Evolutionary conservation across 2,888 invertebrate genomes (phyloP), one percentile per base, ranked within the genome.

Genomic region (Calliphora vomitoria): DNA sequence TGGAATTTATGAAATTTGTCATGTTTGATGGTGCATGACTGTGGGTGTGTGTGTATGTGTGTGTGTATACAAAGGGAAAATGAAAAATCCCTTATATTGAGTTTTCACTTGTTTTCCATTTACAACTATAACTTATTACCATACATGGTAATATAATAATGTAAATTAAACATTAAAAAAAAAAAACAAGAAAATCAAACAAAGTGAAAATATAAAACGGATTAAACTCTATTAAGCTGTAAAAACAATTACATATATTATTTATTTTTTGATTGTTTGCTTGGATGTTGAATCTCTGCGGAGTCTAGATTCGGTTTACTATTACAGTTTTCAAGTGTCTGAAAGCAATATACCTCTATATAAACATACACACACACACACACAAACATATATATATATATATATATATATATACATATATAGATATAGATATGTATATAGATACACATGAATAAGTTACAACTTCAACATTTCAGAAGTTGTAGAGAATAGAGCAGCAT

Each of bases 31-130:
- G 60, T 47, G 41, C 44, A 31, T 47, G n/a, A 10, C 11, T 60
- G 15, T 58, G 47, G 50, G 74, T 66, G 18, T 53, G 8, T 60
- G 38, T 68, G 47, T 75, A 66, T 58, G 47, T 68, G 74, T 66
- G 18, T 62, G 8, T 60, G 38, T 68, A 38, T 75, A 66, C 25
- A 66, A 66, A 35, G 4, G 31, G 31, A 69, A 69, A 79, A 68
- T 53, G 55, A 25, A 69, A 71, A 80, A 80, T 69, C 47, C 58
- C 50, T 71, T 50, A 50, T 69, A 80, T 62, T 79, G 50, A 69
- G 69, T 69, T 69, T 69, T 31, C 60, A 62, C n/a, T 79, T 79
- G 41, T 41, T 20, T 13, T 25, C 44, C 66, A 11, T 44, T 66
- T 44, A 4, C 31, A 31, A 31, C 31, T 31, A 31, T 31, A 31